Evolutionary conservation across 1,140 invertebrate genomes (phyloP).

Genomic region (Eueides isabella): DNA sequence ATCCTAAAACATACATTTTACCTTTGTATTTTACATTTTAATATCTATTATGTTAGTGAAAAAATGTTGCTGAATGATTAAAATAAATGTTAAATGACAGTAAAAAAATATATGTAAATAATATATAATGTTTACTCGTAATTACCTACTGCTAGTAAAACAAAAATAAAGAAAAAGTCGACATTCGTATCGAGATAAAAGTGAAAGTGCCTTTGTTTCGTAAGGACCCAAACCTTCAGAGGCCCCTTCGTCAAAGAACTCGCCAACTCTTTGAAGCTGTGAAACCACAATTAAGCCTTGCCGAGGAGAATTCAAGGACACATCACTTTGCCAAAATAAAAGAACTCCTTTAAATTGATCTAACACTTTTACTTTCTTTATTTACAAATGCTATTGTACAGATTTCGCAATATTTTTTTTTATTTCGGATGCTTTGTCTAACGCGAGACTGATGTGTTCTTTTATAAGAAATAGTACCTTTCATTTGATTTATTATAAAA

Average conservation of each 20-base stretch:
- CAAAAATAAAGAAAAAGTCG: constrained; percentile 2
- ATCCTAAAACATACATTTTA: not conserved
- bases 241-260: constrained; percentile 55
- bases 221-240: constrained; percentile 39
- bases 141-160: not conserved
- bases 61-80: too few relatives aligned
- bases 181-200: constrained; percentile 42
- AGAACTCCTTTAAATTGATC: constrained; percentile 57
- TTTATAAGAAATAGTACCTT: not conserved
- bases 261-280: constrained; percentile 74
- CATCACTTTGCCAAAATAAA: constrained; percentile 62
- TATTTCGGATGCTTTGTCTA: not conserved
- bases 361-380: constrained; percentile 67
- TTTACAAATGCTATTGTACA: constrained; percentile 46
- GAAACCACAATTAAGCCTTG: constrained; percentile 76
- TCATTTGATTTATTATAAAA: too few relatives aligned
- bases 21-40: not conserved
- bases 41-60: not conserved
- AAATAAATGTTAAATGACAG: too few relatives aligned
- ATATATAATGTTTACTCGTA: not conserved
- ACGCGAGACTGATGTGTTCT: not conserved
- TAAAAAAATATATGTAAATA: not conserved
- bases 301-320: constrained; percentile 73
- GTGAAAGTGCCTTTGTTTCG: constrained; percentile 68
- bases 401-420: constrained; percentile 48